A percentile compares a stretch with the other conserved stretches of the same genome.
Conservation (phyloP, 2,113 vertebrate genomes). For the Coptodon bakossiorum region DNA sequence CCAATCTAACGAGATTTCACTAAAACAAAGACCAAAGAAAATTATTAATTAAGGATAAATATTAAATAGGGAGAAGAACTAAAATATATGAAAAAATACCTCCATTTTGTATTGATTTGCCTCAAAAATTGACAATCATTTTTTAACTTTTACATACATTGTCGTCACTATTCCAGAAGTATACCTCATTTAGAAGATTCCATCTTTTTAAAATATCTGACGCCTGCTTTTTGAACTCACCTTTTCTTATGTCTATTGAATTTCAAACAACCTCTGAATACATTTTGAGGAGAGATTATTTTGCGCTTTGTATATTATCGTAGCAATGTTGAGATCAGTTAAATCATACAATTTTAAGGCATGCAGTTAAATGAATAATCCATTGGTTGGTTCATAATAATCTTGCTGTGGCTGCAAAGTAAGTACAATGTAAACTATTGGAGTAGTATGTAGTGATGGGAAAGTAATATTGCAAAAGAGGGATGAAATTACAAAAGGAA, state of each 20-base stretch:
- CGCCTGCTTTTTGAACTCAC: neutral
- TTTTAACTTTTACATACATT: neutral
- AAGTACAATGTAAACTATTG: neutral
- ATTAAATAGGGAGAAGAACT: neutral
- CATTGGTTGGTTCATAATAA: neutral
- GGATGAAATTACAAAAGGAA: neutral
- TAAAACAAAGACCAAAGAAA: neutral
- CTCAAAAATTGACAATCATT: neutral
- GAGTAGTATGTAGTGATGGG: neutral
- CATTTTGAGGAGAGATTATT: neutral
- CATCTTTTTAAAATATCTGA: neutral
- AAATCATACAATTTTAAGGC: neutral
- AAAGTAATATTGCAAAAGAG: fast-evolving
- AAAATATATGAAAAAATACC: neutral
- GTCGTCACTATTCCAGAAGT: neutral
- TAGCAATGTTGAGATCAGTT: neutral
- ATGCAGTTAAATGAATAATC: neutral
- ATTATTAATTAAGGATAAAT: neutral
- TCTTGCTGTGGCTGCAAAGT: neutral
- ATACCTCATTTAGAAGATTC: neutral
- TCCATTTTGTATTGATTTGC: neutral
- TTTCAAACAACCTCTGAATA: neutral
- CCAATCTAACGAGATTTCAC: fast-evolving
- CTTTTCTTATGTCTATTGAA: neutral
- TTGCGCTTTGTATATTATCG: fast-evolving